Base-by-base conservation (phyloP, 2,113 vertebrate species). In the Hippopotamus amphibius region DNA sequence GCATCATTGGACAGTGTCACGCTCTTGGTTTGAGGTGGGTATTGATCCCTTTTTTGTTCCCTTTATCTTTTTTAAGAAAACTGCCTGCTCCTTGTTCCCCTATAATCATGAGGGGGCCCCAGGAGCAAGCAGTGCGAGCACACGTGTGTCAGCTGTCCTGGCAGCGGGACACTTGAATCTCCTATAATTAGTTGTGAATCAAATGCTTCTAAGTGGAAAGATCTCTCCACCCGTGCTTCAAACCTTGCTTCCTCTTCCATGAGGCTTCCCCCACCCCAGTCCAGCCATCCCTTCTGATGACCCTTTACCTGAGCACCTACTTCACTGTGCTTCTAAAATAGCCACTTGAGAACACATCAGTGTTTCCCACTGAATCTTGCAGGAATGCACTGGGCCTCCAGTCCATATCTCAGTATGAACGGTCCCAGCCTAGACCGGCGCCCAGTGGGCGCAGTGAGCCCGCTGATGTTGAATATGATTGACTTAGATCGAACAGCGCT, bases 1-100 rank as follows among this genome's bases (percentile, higher is more conserved):
- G 15, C 50, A 15, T 77, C 85, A 41, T 88, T 24, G 55, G 80
- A 76, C 50, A 93, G 83, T 28, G 87, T 74, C 89, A 71, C 81
- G 69, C 12, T 90, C 63, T 95, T 84, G 79, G 63, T 81, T 72
- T 96, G 89, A 97, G 93, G 95, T 92, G 82, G 66, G 83, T 93
- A 13, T 57, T 41, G 83, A 88, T 48, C 50, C 10, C 17, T 43
- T 48, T 76, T 86, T 79, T 63, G 22, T 37, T 16, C n/a, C 22
- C 43, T 93, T 94, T 79, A 43, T 74, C 13, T 15, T 61, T 61
- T 90, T 88, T 72, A 33, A 59, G 71, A 95, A 84, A 93, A 80
- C 48, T 69, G 46, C n/a, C 30, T 16, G 63, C n/a, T 95, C 9
- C 26, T 69, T 81, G 68, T 53, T 74, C 22, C 71, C 5, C 48